These are phyloP conservation scores for Discoglossus pictus DNA, from an alignment of 2,797 vertebrate species.

Conservation along the genomic window DNA sequence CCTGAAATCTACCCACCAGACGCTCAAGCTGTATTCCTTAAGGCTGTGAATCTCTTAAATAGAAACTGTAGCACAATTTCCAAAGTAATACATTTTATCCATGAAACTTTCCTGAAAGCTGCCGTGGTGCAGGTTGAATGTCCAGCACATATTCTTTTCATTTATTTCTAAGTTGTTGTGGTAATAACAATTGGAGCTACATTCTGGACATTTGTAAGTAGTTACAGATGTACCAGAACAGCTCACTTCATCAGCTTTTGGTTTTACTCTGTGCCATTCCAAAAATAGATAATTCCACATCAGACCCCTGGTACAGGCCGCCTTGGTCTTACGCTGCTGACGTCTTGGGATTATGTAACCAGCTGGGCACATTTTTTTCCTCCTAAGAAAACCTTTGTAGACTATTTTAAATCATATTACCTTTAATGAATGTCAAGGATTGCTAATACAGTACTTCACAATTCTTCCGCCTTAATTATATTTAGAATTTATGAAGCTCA, in stretches of 20 bases:
- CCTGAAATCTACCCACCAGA: slow-evolving; percentile 36
- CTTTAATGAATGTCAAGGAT: slow-evolving; percentile 16
- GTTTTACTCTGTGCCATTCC: slow-evolving; percentile 33
- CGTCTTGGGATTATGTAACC: slow-evolving; percentile 29
- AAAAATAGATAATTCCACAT: slow-evolving; percentile 32
- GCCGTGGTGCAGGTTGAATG: slow-evolving; percentile 45
- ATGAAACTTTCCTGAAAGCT: slow-evolving; percentile 38
- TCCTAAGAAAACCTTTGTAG: slow-evolving; percentile 9
- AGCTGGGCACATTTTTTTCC: slow-evolving; percentile 22
- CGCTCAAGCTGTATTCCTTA: slow-evolving; percentile 31
- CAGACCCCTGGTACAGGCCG: neutral
- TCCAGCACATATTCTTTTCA: slow-evolving; percentile 46
- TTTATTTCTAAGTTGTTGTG: slow-evolving; percentile 38
- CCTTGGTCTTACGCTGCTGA: slow-evolving; percentile 18
- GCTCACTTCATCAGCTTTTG: slow-evolving; percentile 29
- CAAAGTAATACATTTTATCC: slow-evolving; percentile 44
- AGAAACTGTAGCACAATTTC: slow-evolving; percentile 44
- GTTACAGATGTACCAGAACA: slow-evolving; percentile 41
- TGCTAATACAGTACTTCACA: neutral
- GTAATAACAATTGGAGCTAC: slow-evolving; percentile 47
- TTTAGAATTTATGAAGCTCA: neutral
- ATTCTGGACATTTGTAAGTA: slow-evolving; percentile 35
- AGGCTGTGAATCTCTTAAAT: slow-evolving; percentile 45
- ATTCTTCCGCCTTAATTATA: slow-evolving; percentile 2
- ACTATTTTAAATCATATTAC: slow-evolving; percentile 31